Evolutionary conservation across 1,140 invertebrate species (phyloP), one percentile per base, ranked within the genome.

Genomic region (Tetramorium parvispinum): DNA sequence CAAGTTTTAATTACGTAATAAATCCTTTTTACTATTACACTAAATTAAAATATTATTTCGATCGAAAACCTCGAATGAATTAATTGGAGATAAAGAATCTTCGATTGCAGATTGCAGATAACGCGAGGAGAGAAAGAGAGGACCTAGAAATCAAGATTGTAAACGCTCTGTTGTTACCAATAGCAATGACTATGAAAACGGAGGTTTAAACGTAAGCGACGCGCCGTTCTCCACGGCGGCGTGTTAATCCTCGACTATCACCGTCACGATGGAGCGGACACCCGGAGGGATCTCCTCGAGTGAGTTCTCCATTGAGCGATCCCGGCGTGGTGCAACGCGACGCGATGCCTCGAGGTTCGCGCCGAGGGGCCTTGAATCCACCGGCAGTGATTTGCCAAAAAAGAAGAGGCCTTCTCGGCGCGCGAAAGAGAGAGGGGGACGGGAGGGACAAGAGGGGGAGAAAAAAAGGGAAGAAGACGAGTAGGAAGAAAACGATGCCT

Each of bases 401-500:
- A 83, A 61, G 79, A 83, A 83, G 79, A 83, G 51, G 79, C 37
- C 37, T 40, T 57, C 75, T 27, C 78, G 32, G 59, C 53, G 79
- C 66, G 68, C 61, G 85, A 86, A 55, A 65, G 86, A 40, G 85
- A 86, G 61, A 65, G 86, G 53, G 63, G 37, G 71, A 75, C 46
- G 43, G 37, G 49, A 27, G 27, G 1, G 27, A 27, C 27, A 2
- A 27, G 8, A 27, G 55, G 49, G 49, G 32, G 85, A 65, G 68
- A 21, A n/a, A 66, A 85, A 66, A 55, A 66, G 66, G 21, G 37
- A 76, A 53, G 46, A 87, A 77, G 75, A 82, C 63, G 66, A 87
- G 68, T 70, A 85, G 76, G 75, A 70, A 85, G 85, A 85, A 82
- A 82, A 87, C 73, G 92, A 90, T 68, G 87, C 90, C 90, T 91